Conservation (phyloP, 1,140 invertebrate species). For the Drosophila arawakana region DNA sequence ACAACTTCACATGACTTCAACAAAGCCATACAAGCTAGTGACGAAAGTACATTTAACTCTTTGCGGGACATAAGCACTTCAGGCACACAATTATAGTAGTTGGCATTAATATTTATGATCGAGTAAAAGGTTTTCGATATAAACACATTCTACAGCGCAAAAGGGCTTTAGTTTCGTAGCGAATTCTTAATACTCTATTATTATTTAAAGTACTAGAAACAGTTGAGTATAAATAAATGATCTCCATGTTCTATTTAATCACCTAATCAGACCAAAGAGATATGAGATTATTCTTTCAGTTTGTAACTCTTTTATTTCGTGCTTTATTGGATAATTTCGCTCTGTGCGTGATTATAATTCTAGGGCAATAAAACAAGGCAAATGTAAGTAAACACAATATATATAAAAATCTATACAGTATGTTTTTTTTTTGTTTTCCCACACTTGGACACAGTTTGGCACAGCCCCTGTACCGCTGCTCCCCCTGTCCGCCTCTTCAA, state of each 20-base stretch:
- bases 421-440: constrained; percentile 52
- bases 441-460: constrained; percentile 22
- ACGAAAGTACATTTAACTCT: constrained; percentile 13
- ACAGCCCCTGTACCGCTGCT: background rate
- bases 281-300: background rate
- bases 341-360: constrained; percentile 57
- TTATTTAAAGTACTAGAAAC: too few relatives aligned
- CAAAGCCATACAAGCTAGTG: background rate
- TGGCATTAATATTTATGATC: constrained; percentile 17
- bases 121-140: constrained; percentile 7
- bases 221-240: too few relatives aligned
- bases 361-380: constrained; percentile 64
- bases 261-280: background rate
- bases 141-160: background rate
- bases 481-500: constrained; percentile 10
- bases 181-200: too few relatives aligned
- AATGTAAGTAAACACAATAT: constrained; percentile 71
- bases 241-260: background rate
- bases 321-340: constrained; percentile 10
- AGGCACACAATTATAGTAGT: constrained; percentile 6
- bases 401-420: too few relatives aligned
- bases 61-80: constrained; percentile 1
- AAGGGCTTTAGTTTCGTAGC: too few relatives aligned
- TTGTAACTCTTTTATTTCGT: constrained; percentile 6
- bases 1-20: constrained; percentile 44